A percentile compares a stretch with the other conserved stretches of the same genome.
Conservation (phyloP, 2,888 invertebrate species). For the Chrysina gloriosa region DNA sequence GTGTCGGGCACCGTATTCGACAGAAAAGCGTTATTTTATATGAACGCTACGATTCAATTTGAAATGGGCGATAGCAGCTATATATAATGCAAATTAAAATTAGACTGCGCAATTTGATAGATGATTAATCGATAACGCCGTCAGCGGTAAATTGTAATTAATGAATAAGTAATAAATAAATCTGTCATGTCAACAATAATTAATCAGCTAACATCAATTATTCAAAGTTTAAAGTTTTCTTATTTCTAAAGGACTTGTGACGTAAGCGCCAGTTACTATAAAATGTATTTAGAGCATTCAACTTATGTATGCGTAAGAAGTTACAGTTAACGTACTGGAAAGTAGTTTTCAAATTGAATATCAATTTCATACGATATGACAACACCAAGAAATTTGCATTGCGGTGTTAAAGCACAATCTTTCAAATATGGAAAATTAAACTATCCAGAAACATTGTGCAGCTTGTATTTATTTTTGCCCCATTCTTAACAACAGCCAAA, state of each 20-base stretch:
- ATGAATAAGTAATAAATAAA: conserved; percentile 35
- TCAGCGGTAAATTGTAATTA: conserved; percentile 21
- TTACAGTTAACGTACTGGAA: too few species aligned
- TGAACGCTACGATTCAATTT: not conserved
- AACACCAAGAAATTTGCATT: too few species aligned
- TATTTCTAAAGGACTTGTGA: not conserved
- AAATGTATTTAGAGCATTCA: too few species aligned
- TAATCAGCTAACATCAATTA: conserved; percentile 13
- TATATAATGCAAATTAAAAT: conserved; percentile 26
- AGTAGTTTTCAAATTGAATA: too few species aligned
- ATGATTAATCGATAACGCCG: conserved; percentile 18
- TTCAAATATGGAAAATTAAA: too few species aligned
- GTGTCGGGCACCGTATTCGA: not conserved
- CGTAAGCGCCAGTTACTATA: too few species aligned
- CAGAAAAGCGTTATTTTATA: not conserved
- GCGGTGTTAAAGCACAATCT: too few species aligned
- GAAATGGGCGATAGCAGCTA: not conserved
- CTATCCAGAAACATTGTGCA: too few species aligned
- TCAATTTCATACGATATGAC: too few species aligned
- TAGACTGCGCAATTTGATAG: conserved; percentile 26
- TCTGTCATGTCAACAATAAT: conserved; percentile 11
- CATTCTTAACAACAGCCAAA: too few species aligned
- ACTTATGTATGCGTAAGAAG: too few species aligned
- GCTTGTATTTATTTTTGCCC: too few species aligned
- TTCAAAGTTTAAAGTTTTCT: not conserved